These are phyloP conservation scores for Calliphora vicina DNA, from an alignment of 1,140 invertebrate genomes.

Conservation along the genomic window DNA sequence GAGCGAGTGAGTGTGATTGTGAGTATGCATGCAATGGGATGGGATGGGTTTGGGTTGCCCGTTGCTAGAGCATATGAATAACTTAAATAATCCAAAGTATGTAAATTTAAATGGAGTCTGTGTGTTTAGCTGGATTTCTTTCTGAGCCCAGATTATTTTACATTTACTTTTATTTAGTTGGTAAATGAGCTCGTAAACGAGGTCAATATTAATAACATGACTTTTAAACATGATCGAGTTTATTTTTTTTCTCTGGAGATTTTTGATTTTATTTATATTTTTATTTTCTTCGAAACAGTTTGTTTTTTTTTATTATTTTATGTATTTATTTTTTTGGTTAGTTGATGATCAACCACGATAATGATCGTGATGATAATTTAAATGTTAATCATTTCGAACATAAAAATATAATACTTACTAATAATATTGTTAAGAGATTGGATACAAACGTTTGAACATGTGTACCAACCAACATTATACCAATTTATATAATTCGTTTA, in stretches of 20 bases:
- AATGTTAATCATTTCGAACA: constrained; percentile 23
- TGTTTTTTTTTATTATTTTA: too few species aligned
- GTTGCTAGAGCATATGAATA: constrained; percentile 1
- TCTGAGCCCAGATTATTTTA: constrained; percentile 4
- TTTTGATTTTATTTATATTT: not conserved
- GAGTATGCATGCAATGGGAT: not conserved
- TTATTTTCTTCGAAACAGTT: constrained; percentile 5
- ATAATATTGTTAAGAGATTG: not conserved
- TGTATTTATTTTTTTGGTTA: too few species aligned
- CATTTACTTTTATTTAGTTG: constrained; percentile 38
- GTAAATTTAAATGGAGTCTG: not conserved
- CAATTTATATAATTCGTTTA: not conserved
- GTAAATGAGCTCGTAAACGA: constrained; percentile 34
- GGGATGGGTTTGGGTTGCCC: not conserved
- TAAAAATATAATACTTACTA: not conserved
- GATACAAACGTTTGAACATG: too few species aligned
- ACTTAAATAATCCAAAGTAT: too few species aligned
- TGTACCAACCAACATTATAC: too few species aligned
- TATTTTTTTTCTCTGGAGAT: not conserved
- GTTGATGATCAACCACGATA: constrained; percentile 12
- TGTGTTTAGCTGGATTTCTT: not conserved
- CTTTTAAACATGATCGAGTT: not conserved
- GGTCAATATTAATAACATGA: constrained; percentile 31
- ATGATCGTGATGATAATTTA: constrained; percentile 22
- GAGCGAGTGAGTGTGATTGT: too few species aligned